These are phyloP conservation scores for Apostichopus leukothele DNA, from an alignment of 53 echinoderm and acorn worm genomes.

Conservation along the genomic window DNA sequence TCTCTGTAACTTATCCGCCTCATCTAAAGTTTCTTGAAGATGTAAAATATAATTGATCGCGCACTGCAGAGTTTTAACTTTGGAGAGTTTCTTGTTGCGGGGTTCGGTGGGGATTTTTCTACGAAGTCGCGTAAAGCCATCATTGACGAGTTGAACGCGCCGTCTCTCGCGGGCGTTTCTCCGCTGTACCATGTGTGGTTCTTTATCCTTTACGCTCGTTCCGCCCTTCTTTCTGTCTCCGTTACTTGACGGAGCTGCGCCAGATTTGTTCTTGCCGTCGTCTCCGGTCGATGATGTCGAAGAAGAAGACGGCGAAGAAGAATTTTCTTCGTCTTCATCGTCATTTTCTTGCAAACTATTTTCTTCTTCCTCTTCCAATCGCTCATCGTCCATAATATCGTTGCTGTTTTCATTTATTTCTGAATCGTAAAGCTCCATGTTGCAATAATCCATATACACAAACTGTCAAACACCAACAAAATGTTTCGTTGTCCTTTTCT, in stretches of 20 bases:
- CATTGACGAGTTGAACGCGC: slow-evolving; percentile 96
- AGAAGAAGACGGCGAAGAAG: not conserved
- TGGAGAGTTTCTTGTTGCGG: slow-evolving; percentile 94
- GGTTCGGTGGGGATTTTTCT: slow-evolving; percentile 96
- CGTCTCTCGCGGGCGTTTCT: slow-evolving; percentile 95
- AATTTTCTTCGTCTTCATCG: not conserved
- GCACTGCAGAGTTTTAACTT: slow-evolving; percentile 93
- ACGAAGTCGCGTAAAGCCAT: slow-evolving; percentile 92
- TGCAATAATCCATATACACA: too few relatives aligned
- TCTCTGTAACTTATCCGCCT: slow-evolving; percentile 71
- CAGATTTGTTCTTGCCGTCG: not conserved
- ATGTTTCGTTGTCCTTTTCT: too few relatives aligned
- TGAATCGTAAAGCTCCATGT: not conserved
- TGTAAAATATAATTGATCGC: slow-evolving; percentile 98
- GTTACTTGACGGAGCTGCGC: not conserved
- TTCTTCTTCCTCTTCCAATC: not conserved
- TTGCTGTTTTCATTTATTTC: not conserved
- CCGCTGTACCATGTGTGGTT: slow-evolving; percentile 89
- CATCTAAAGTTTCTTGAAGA: slow-evolving; percentile 81
- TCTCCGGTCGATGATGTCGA: slow-evolving; percentile 1
- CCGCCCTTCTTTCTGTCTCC: slow-evolving; percentile 46
- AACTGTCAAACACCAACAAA: too few relatives aligned
- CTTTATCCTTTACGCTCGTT: slow-evolving; percentile 83
- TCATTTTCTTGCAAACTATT: not conserved
- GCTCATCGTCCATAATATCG: not conserved